Evolutionary conservation across 2,888 invertebrate species (phyloP), one percentile per base, ranked within the genome.

Genomic region (Lymantria dispar): DNA sequence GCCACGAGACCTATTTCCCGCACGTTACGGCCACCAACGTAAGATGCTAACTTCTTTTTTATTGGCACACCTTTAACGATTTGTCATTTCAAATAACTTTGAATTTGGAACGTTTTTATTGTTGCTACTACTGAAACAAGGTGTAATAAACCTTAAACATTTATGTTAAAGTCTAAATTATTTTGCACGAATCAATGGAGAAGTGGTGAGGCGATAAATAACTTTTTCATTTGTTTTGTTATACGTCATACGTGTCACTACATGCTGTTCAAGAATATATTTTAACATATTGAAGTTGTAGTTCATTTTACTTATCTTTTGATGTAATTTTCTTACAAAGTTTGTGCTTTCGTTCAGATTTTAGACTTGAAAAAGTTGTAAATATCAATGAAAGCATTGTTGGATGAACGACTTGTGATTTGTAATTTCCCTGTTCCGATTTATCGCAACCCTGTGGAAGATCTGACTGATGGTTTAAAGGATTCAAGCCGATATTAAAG

Each of bases 41-140:
- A 90, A 90, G 89, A 84, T 80, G 85, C 84, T 46, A 87, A 90
- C 87, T 87, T 87, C 85, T 83, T 86, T 91, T 91, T 90, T 91
- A 91, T 87, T 78, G 83, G 75, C 81, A 68, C 87, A 88, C 90
- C 89, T 90, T 87, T 87, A 87, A 84, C 82, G 84, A 70, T 78
- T 80, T 80, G 80, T 77, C 78, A 77, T 81, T 86, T 79, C 80
- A 69, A 84, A 86, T 83, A 87, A 87, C 84, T 90, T 89, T 85
- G 87, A 83, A 87, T 86, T 84, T 81, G 72, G 77, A 80, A 82
- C 79, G 76, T 80, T 88, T 83, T 89, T 88, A 87, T 85, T 83
- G 76, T 75, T 68, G 63, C 68, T 70, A 55, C 9, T 31, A 42
- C 12, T 11, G 15, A 12, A 11, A 33, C 52, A 60, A 36, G 13